These are phyloP conservation scores for Cladopsammia gracilis DNA, from an alignment of 64 coral and sea anemone genomes.

Conservation along the genomic window DNA sequence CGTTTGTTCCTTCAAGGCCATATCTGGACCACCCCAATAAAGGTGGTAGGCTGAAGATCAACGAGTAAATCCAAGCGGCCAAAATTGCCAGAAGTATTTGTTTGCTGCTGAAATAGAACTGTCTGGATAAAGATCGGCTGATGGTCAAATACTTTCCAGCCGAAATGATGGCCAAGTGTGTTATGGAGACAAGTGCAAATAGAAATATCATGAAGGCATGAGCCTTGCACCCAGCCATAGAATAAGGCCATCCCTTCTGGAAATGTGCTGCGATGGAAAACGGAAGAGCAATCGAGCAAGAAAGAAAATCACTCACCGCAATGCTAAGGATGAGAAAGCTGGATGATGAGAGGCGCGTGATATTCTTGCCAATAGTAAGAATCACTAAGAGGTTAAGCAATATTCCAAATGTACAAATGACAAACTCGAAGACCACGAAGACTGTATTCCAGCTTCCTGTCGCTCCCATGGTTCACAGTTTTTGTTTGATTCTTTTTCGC, in stretches of 20 bases:
- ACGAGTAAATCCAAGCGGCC: conserved; percentile 39
- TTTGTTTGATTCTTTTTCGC: too few relatives aligned
- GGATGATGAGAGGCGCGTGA: neutral
- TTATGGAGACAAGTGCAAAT: conserved; percentile 62
- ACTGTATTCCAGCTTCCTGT: neutral
- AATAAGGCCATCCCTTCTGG: conserved; percentile 26
- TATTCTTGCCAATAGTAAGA: conserved; percentile 27
- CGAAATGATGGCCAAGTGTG: conserved; percentile 55
- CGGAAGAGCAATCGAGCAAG: conserved; percentile 59
- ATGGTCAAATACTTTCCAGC: conserved; percentile 67
- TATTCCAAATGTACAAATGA: conserved; percentile 1
- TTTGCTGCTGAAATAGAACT: conserved; percentile 26
- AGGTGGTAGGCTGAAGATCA: conserved; percentile 36
- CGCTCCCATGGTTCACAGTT: neutral
- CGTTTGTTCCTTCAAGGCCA: conserved; percentile 56
- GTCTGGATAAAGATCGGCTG: conserved; percentile 6
- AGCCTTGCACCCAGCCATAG: conserved; percentile 20
- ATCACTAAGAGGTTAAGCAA: conserved; percentile 44
- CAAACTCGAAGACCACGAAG: conserved; percentile 1
- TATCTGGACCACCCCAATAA: conserved; percentile 49
- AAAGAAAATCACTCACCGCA: conserved; percentile 36
- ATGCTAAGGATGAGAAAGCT: conserved; percentile 61
- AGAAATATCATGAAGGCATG: conserved; percentile 67
- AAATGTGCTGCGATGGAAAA: conserved; percentile 22
- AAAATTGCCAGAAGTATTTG: conserved; percentile 11